Evolutionary conservation across 2,888 invertebrate genomes (phyloP), one percentile per base, ranked within the genome.

Genomic region (Silvanus unidentatus): DNA sequence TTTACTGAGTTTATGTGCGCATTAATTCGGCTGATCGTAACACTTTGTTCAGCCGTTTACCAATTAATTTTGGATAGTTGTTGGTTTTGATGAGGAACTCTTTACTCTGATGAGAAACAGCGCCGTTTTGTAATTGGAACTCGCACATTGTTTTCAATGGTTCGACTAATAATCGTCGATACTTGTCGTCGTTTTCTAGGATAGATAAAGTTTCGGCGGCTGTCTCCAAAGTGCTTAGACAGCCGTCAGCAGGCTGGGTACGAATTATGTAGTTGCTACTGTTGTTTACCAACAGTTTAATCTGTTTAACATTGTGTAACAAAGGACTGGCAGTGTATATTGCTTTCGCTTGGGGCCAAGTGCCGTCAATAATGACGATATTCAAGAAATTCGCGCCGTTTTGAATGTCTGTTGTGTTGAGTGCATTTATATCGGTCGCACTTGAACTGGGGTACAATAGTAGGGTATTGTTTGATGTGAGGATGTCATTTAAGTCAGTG

Each of bases 331-430:
- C 84, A 39, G 86, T 80, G 72, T 88, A 95, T 50, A 95, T 91
- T 9, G 91, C 88, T 70, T 91, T 92, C 2, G 95, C 94, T 71
- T 96, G 95, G 1, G 92, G 88, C 95, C 95, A 96, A 8, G 96
- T 96, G 2, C 96, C 95, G 75, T 96, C 95, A 51, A 96, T 79
- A 34, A 95, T 73, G 36, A 95, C 75, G 42, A 95, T 74, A 68
- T 89, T 93, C 3, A 32, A n/a, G 8, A 22, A 22, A 12, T 32
- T 3, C 10, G n/a, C 32, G 5, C 32, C 32, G 4, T 32, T 3
- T 9, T 4, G 3, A 13, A 15, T 4, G 13, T 16, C 37, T 2
- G 3, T 37, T 6, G 38, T 29, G 1, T 39, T 32, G 37, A 52
- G 14, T 34, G 49, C 41, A 8, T 39, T 40, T 29, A 61, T 51